Conservation (phyloP, 2,888 invertebrate species). For the Chirona hameri region DNA sequence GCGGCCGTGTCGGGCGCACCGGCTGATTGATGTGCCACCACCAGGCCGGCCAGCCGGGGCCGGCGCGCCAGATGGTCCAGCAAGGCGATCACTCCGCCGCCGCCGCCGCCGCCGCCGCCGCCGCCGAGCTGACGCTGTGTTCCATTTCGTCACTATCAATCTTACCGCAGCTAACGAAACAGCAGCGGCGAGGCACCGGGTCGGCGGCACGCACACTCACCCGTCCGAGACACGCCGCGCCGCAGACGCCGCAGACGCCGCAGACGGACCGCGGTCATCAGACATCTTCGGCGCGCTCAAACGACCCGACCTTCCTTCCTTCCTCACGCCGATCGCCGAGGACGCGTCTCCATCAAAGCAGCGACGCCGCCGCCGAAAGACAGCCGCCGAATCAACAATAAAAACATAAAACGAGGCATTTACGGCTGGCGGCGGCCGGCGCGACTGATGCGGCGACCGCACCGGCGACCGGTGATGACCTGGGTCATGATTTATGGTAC, state of each 20-base stretch:
- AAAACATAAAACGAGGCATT: constrained; percentile 25
- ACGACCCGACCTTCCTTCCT: neutral
- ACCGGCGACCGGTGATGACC: neutral
- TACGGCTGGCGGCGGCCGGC: neutral
- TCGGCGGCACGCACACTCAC: neutral
- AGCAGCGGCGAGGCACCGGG: neutral
- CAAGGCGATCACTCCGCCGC: neutral
- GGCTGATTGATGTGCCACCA: constrained; percentile 4
- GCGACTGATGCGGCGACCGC: neutral
- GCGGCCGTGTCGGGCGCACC: neutral
- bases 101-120: neutral
- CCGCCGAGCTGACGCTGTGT: neutral
- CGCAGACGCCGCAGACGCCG: neutral
- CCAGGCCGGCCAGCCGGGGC: neutral
- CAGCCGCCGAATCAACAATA: neutral
- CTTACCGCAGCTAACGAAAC: neutral
- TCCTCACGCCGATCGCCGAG: too few species aligned
- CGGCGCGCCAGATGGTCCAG: neutral
- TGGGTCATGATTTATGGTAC: constrained; percentile 1
- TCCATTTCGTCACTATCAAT: constrained; percentile 24
- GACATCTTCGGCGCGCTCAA: too few species aligned
- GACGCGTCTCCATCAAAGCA: constrained; percentile 9
- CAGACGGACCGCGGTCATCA: too few species aligned
- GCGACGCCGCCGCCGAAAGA: neutral
- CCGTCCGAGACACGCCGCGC: neutral